Evolutionary conservation across 1,140 invertebrate species (phyloP), one percentile per base, ranked within the genome.

Genomic region (Trachelipus rathkii): DNA sequence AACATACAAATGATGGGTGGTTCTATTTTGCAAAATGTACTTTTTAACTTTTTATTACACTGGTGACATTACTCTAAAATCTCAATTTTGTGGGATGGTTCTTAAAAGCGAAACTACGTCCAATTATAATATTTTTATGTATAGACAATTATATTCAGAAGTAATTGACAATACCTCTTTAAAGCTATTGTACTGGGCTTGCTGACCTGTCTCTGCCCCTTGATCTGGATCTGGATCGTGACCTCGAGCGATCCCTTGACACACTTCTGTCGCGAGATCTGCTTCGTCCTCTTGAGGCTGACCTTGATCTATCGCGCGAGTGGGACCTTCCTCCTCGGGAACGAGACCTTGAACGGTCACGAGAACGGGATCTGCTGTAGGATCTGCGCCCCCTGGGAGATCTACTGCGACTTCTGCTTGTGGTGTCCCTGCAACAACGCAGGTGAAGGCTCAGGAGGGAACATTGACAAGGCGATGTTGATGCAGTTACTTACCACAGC

Each of bases 371-470:
- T 19, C 50, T 60, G 50, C 50, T 60, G 50, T 60, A 60, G 19
- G 50, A 60, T 19, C 19, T 60, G 50, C 50, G 50, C 19, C n/a
- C n/a, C n/a, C 50, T 60, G 11, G 50, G 50, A 1, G 50, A 60
- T 60, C 50, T 60, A 60, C 50, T 60, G 50, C 50, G 50, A 60
- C 50, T 60, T 60, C 50, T 60, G 50, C 50, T 60, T 60, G 11
- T 13, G 19, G 50, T 15, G 50, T 60, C 11, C 50, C 50, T 60
- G 50, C 50, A 60, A 60, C 11, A 19, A 60, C 50, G 50, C 50
- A 60, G 50, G 50, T 19, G 11, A 60, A 60, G 50, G 50, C 50
- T 60, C 50, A 60, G 50, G 50, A 19, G 50, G 19, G 50, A 60
- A 60, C 50, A 19, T 19, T 4, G 50, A 13, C 33, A 33, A 33